Conservation (phyloP, 2,113 vertebrate species). For the Brachyistius frenatus region DNA sequence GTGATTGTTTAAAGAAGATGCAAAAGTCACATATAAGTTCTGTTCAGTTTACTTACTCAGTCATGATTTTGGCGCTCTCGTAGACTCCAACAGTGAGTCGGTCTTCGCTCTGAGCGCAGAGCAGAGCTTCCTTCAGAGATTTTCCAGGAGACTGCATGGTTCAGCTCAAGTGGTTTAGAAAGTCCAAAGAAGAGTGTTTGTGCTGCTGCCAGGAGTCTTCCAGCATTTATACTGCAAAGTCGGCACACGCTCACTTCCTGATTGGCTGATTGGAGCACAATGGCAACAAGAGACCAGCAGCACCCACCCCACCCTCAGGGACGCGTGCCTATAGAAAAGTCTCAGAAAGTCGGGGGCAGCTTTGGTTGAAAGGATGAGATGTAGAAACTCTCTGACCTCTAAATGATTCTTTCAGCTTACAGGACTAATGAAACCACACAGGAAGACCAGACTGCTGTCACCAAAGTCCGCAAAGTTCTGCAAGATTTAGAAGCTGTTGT, state of each 20-base stretch:
- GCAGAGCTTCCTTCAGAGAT: conserved; percentile 90
- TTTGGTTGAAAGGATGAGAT: conserved; percentile 67
- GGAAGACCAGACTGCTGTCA: conserved; percentile 21
- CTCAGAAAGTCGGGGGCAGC: conserved; percentile 57
- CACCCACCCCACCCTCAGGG: conserved; percentile 47
- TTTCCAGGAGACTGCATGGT: conserved; percentile 90
- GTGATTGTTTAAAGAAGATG: background rate
- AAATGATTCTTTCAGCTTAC: conserved; percentile 40
- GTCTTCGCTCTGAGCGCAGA: conserved; percentile 88
- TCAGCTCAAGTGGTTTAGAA: conserved; percentile 20
- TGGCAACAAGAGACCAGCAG: conserved; percentile 45
- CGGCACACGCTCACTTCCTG: conserved; percentile 74
- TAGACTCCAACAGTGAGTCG: conserved; percentile 94
- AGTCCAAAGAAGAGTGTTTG: conserved; percentile 38
- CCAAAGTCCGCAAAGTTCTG: conserved; percentile 25
- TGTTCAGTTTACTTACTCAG: conserved; percentile 88
- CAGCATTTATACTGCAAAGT: conserved; percentile 72
- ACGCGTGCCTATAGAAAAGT: conserved; percentile 81
- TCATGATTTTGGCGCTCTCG: conserved; percentile 96
- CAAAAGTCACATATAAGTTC: background rate
- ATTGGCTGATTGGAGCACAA: conserved; percentile 81
- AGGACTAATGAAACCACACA: conserved; percentile 53
- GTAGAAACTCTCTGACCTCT: conserved; percentile 67
- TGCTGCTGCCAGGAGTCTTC: conserved; percentile 23
- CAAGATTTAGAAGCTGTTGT: background rate